phyloP scores from a whole-genome alignment of 2,888 invertebrate genomes.

The Encarsia formosa region DNA sequence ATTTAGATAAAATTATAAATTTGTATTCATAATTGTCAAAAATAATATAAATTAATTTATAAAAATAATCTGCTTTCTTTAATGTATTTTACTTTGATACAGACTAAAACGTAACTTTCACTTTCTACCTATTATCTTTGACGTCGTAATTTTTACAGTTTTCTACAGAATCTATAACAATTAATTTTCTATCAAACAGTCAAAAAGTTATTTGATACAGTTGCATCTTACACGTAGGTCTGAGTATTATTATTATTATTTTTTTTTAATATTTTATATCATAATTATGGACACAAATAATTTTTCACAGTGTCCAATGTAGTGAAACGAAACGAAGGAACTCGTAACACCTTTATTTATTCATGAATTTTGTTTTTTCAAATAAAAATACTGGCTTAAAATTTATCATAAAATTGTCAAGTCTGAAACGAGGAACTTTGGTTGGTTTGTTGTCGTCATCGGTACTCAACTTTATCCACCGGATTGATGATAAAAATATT shows the following conservation, averaged over 20 bases:
- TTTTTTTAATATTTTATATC: slow-evolving; percentile 8
- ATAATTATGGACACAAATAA: slow-evolving; percentile 8
- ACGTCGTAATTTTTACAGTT: too few species aligned
- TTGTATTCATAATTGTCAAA: too few species aligned
- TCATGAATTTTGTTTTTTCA: slow-evolving; percentile 1
- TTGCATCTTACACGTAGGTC: slow-evolving; percentile 18
- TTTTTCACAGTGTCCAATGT: slow-evolving; percentile 14
- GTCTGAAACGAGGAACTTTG: slow-evolving; percentile 4
- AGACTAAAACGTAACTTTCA: too few species aligned
- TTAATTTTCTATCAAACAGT: slow-evolving; percentile 16
- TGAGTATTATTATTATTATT: slow-evolving; percentile 22
- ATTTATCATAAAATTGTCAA: slow-evolving; percentile 9
- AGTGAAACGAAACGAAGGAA: slow-evolving; percentile 23
- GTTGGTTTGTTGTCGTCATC: too few species aligned
- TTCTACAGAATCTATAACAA: slow-evolving; percentile 22
- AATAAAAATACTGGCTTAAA: slow-evolving; percentile 22
- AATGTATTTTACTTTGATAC: too few species aligned
- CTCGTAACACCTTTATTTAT: slow-evolving; percentile 6
- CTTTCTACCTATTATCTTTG: too few species aligned
- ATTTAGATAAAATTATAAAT: too few species aligned
- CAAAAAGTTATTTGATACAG: slow-evolving; percentile 6
- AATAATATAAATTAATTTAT: too few species aligned
- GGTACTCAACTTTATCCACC: too few species aligned
- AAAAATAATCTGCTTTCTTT: too few species aligned
- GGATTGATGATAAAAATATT: too few species aligned